Evolutionary conservation across 2,113 vertebrate species (phyloP).

Genomic region (Macquaria ambigua): DNA sequence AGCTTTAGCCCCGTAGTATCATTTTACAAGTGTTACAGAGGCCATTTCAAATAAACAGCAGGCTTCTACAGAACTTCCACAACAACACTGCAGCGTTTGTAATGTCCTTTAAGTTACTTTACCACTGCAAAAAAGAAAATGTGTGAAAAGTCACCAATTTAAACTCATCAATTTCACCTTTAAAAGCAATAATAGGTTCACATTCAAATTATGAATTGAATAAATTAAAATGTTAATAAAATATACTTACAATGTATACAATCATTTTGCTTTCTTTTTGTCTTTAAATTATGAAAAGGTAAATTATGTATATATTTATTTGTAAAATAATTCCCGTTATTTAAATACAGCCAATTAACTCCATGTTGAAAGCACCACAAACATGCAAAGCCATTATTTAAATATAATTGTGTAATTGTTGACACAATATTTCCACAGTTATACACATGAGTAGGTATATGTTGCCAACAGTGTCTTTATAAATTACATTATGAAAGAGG

Average conservation of each 20-base stretch:
- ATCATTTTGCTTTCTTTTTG: background rate
- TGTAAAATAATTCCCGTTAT: background rate
- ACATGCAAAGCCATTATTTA: background rate
- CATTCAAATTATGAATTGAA: background rate
- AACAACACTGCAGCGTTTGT: background rate
- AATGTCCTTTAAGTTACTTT: background rate
- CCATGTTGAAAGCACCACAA: background rate
- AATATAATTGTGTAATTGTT: background rate
- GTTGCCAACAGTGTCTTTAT: background rate
- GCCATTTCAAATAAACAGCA: background rate
- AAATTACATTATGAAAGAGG: conserved; percentile 5
- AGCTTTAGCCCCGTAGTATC: background rate
- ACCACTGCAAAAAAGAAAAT: no score
- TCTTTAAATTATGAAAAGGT: background rate
- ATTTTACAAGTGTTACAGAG: background rate
- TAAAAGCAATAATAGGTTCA: background rate
- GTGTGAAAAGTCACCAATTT: background rate
- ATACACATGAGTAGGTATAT: background rate
- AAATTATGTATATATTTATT: background rate
- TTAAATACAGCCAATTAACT: background rate
- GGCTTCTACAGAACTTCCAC: background rate
- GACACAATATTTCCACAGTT: background rate
- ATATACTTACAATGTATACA: background rate
- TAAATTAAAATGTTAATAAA: background rate
- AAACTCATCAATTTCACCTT: background rate